phyloP scores from a whole-genome alignment of 2,888 invertebrate genomes.

The Chaitophorus viminalis region DNA sequence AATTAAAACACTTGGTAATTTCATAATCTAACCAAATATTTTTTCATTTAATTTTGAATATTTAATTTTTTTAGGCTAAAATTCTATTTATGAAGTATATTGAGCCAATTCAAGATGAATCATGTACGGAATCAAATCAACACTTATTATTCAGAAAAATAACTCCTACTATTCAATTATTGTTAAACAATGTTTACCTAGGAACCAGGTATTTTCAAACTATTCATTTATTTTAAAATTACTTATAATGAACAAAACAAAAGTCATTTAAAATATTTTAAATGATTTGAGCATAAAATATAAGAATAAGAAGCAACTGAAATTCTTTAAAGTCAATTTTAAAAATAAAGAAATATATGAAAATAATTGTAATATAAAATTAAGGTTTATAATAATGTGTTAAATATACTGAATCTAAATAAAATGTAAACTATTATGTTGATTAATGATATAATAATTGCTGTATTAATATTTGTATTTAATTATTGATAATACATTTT shows the following conservation, averaged over 20 bases:
- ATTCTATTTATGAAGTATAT: slow-evolving; percentile 77
- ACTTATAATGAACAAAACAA: no score
- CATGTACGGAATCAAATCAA: slow-evolving; percentile 66
- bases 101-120: slow-evolving; percentile 76
- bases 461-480: background rate
- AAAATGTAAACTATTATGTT: no score
- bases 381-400: no score
- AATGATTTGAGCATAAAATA: no score
- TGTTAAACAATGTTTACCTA: slow-evolving; percentile 81
- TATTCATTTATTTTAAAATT: background rate
- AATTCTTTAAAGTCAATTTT: no score
- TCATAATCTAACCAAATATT: slow-evolving; percentile 68
- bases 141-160: slow-evolving; percentile 83
- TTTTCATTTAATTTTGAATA: background rate
- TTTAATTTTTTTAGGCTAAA: slow-evolving; percentile 66
- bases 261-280: no score
- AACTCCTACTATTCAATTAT: slow-evolving; percentile 78
- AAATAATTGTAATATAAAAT: no score
- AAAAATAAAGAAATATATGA: no score
- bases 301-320: no score
- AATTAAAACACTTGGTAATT: slow-evolving; percentile 83
- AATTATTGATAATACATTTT: background rate
- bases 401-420: no score
- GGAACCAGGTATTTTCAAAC: slow-evolving; percentile 68
- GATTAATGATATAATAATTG: background rate